These are phyloP conservation scores for Psammodynastes pulverulentus DNA, from an alignment of 2,113 vertebrate species.

Conservation along the genomic window DNA sequence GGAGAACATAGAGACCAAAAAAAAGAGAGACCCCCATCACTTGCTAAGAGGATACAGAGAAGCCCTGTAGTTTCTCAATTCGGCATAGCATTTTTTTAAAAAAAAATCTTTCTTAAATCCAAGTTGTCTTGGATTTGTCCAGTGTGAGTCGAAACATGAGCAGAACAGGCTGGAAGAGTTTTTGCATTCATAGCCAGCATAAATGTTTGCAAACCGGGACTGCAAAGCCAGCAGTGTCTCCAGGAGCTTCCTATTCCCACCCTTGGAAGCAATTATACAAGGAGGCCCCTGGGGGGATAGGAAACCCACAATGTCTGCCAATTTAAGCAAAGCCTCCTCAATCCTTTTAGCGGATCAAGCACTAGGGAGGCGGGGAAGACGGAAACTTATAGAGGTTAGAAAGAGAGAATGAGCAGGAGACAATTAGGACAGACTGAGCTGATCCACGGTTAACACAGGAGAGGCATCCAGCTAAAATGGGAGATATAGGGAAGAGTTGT, in stretches of 20 bases:
- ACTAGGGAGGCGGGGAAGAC: too few species aligned
- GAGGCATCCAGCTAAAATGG: neutral
- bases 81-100: neutral
- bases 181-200: constrained; percentile 21
- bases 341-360: neutral
- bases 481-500: too few species aligned
- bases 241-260: constrained; percentile 11
- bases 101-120: neutral
- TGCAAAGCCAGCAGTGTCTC: neutral
- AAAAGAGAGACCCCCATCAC: neutral
- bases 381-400: neutral
- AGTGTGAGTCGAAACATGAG: constrained; percentile 12
- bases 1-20: too few species aligned
- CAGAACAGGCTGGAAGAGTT: constrained; percentile 2
- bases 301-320: neutral
- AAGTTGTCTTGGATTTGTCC: constrained; percentile 3
- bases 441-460: neutral
- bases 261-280: constrained; percentile 14
- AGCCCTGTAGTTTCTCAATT: neutral
- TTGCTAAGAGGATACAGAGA: neutral
- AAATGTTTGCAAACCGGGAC: constrained; percentile 25
- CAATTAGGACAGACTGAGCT: neutral
- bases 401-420: neutral
- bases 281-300: neutral
- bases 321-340: neutral